Base-by-base conservation (phyloP, 2,888 invertebrate species). In the Meteorus cinctellus region DNA sequence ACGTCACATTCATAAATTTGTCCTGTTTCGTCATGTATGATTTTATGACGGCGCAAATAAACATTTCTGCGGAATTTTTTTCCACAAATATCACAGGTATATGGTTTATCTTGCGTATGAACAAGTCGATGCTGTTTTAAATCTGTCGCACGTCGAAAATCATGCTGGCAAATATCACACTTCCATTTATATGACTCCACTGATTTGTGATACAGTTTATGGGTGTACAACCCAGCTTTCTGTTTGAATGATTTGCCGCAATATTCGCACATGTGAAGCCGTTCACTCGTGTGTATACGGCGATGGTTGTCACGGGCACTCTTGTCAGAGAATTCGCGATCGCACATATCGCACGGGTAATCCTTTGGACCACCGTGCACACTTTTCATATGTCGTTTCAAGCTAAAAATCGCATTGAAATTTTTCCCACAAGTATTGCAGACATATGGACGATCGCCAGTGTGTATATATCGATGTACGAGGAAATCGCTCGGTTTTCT, bases 401-500 rank as follows among this genome's bases (percentile, higher is more conserved):
- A 24, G 24, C 24, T 24, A 24, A 1, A 24, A 24, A 24, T 24
- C 24, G 24, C 24, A 24, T 24, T 24, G 24, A 24, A 24, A 24
- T 1, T 24, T 24, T 24, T 24, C 24, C 24, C 24, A 24, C 24
- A 24, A 24, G 24, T 24, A 1, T 24, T 24, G 24, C 24, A 24
- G 24, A 34, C 34, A 2, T 34, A 8, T 34, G 34, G 8, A 34
- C 34, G 34, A 6, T 34, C 34, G 78, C 82, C 48, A 85, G 55
- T 85, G 71, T 88, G 88, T n/a, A 81, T 84, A 16, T 82, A 81
- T 1, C 77, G 78, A 73, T 86, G 86, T 16, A 77, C 78, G 16
- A 82, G 36, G 19, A 85, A 83, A 76, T 85, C 93, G 86, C 93
- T 93, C 5, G 92, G 86, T 0, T 93, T 92, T 78, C 92, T 91